Evolutionary conservation across 1,140 invertebrate species (phyloP).

Genomic region (Nasonia giraulti): DNA sequence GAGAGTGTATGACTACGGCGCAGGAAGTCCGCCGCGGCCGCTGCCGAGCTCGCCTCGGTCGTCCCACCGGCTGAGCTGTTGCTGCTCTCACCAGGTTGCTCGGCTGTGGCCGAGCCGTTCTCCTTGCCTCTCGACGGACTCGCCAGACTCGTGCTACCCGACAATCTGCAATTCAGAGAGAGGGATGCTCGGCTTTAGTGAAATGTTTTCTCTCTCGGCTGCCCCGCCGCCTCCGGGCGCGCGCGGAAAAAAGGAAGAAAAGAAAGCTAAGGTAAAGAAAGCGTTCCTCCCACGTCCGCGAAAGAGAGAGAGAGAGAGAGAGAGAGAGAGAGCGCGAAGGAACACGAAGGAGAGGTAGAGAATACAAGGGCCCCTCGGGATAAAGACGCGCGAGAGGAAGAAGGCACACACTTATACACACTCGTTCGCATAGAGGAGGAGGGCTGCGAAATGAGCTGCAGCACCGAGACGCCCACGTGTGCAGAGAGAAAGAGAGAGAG

Average conservation of each 20-base stretch:
- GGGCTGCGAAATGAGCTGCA: conserved; percentile 19
- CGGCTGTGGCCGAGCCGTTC: conserved; percentile 58
- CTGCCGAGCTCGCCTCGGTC: not conserved
- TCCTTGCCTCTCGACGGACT: conserved; percentile 65
- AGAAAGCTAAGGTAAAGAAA: conserved; percentile 34
- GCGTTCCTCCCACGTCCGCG: not conserved
- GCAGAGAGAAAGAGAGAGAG: too few species aligned
- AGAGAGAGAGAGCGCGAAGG: not conserved
- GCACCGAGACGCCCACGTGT: conserved; percentile 48
- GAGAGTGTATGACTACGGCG: conserved; percentile 72
- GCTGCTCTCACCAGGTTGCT: not conserved
- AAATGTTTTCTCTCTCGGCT: conserved; percentile 30
- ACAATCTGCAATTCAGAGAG: conserved; percentile 65
- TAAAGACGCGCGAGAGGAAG: conserved; percentile 45
- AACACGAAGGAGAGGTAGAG: conserved; percentile 19
- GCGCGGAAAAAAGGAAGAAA: not conserved
- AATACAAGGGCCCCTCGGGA: conserved; percentile 36
- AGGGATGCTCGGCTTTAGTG: not conserved
- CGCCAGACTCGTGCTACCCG: conserved; percentile 69
- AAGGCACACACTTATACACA: conserved; percentile 3
- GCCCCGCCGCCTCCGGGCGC: not conserved
- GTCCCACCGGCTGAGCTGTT: not conserved
- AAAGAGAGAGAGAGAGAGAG: not conserved
- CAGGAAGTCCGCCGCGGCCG: conserved; percentile 67
- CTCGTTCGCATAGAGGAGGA: conserved; percentile 7